Base-by-base conservation (phyloP, 2,888 invertebrate species). In the Chrysolina haemoptera region DNA sequence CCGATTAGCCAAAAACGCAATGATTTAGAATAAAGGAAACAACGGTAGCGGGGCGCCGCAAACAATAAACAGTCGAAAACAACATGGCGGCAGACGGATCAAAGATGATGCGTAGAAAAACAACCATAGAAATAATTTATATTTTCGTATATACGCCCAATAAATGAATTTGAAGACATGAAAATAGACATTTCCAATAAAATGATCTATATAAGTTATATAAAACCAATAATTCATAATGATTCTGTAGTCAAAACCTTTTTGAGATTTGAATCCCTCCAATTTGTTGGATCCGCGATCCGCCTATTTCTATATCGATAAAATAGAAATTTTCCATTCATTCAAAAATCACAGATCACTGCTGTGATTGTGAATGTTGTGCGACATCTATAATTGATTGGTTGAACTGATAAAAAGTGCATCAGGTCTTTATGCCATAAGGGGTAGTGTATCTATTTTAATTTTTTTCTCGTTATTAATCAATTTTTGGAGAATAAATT, bases 31-130 rank as follows among this genome's bases (percentile, higher is more conserved):
- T 77, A 81, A 84, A 81, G 76, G 69, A 77, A 74, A 77, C 77
- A 82, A 83, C 82, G 85, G 87, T 81, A 84, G 88, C 86, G 88
- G 88, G 88, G 88, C 84, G 88, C 86, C 85, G 84, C 87, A 87
- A 87, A 87, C 87, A 87, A 87, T 87, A 88, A 88, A 88, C 88
- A 88, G 80, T 82, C 79, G 82, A 79, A 86, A 84, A 81, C 86
- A 88, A 88, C 84, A 88, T 88, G 88, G 88, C 88, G 73, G 22
- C 59, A 35, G 5, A n/a, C n/a, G n/a, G 18, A 50, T 80, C 43
- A 11, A 14, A 5, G 43, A 43, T 12, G 14, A 43, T 43, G 43
- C 43, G 43, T 43, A 35, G 35, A 35, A 48, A 48, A 48, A 48
- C 14, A 80, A 82, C 79, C 80, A 79, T 79, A 77, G 76, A 67